Evolutionary conservation across 2,113 vertebrate species (phyloP).

Genomic region (Dascyllus trimaculatus): DNA sequence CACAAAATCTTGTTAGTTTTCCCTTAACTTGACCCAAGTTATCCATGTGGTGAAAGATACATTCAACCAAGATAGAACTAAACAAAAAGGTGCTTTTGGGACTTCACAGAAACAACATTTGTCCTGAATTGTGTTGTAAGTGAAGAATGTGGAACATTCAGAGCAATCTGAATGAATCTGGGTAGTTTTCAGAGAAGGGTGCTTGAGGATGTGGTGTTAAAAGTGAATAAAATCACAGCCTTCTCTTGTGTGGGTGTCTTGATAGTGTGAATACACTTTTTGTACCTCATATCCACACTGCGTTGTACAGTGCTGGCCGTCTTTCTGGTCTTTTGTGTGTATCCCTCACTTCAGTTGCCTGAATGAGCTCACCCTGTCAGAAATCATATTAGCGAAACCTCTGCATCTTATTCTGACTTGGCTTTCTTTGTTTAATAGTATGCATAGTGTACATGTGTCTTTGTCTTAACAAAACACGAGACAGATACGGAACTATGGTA

Average conservation of each 20-base stretch:
- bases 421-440: slow-evolving; percentile 9
- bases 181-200: not conserved
- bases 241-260: no score
- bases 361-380: slow-evolving; percentile 10
- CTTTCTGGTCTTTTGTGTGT: not conserved
- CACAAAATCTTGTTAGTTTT: not conserved
- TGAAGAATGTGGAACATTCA: not conserved
- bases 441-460: not conserved
- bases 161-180: not conserved
- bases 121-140: not conserved
- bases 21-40: not conserved
- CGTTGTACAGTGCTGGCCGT: no score
- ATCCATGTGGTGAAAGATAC: not conserved
- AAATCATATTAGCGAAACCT: not conserved
- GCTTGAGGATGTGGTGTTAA: no score
- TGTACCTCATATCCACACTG: not conserved
- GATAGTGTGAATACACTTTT: no score
- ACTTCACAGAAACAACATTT: no score
- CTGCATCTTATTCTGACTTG: not conserved
- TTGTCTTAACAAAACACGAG: slow-evolving; percentile 5
- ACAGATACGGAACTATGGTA: not conserved
- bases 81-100: no score
- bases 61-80: no score
- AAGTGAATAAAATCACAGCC: no score
- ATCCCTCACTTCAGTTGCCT: not conserved